Base-by-base conservation (phyloP, 2,797 vertebrate genomes). In the Sciurus vulgaris region DNA sequence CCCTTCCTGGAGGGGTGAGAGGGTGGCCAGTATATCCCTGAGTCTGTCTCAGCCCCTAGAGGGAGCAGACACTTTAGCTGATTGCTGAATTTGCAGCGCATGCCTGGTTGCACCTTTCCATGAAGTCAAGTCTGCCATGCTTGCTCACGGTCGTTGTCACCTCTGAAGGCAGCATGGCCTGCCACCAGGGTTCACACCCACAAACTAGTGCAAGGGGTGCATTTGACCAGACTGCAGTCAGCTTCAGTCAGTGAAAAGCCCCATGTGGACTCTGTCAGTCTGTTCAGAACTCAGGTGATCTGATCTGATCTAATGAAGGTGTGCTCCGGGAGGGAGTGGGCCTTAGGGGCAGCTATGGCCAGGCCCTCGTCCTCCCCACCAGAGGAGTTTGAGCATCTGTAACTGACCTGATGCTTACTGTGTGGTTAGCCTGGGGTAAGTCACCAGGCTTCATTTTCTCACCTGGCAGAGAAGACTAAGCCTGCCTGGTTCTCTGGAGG, bases 211-310 rank as follows among this genome's bases (percentile, higher is more conserved):
- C 49, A 22, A 15, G 30, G 24, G 20, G 28, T 24, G n/a, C 28
- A 13, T 79, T 41, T 70, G 35, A 30, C 26, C 0, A 1, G 26
- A 61, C 15, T 3, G 22, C 26, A 51, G 17, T 28, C 1, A 1
- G 73, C 44, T 22, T 72, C 63, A 10, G 0, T 6, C 11, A 17
- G 20, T 20, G 51, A 63, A 70, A 51, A 91, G 12, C 30, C 35
- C 17, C 7, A 1, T 2, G 9, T 41, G 67, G 12, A 56, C 38
- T 26, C 67, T 35, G 30, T 59, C 54, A 44, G 22, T 51, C 44
- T 85, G 13, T 59, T 87, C n/a, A 35, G n/a, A 17, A 70, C 14
- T 54, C 33, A 54, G 28, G 59, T n/a, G 22, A 35, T 28, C 51
- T 30, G 11, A 14, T 33, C 44, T 47, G 44, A 4, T 20, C 56